Percentiles rank a stretch among this genome's conserved stretches.
phyloP scores from a whole-genome alignment of 2,797 vertebrate species.

The Syndactyla subalaris region DNA sequence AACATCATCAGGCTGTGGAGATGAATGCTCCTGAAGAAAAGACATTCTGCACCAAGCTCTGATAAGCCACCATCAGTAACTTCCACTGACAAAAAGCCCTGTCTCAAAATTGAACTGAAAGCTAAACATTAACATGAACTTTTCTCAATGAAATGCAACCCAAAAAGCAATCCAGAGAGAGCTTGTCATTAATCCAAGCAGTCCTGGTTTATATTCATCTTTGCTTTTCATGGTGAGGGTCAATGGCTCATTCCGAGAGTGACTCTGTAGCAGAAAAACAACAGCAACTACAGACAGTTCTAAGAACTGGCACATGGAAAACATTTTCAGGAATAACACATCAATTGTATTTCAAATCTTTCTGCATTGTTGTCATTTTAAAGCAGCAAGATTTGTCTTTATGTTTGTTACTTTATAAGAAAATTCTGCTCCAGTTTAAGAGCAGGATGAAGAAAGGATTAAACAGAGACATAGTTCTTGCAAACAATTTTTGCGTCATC shows the following conservation, averaged over 20 bases:
- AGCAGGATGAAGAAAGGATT: neutral
- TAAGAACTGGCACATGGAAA: neutral
- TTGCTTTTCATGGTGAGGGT: neutral
- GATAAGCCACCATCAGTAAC: neutral
- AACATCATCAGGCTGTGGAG: neutral
- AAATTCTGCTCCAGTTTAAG: neutral
- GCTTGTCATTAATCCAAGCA: neutral
- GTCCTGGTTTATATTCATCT: neutral
- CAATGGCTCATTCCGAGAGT: neutral
- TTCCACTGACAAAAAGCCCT: neutral
- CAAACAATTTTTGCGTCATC: neutral
- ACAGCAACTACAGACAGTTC: neutral
- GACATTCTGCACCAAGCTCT: slow-evolving; percentile 58
- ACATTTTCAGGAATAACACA: neutral
- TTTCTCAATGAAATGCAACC: neutral
- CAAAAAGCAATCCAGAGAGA: neutral
- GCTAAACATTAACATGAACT: neutral
- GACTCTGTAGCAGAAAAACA: neutral
- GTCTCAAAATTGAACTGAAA: neutral
- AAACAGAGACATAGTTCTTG: neutral
- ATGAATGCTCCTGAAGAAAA: neutral
- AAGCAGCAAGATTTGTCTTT: neutral
- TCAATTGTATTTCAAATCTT: neutral
- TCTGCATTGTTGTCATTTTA: neutral
- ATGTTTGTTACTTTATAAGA: neutral